Percentiles rank a stretch among this genome's conserved stretches.
Conservation (phyloP, 2,888 invertebrate species). For the Ischnura elegans region DNA sequence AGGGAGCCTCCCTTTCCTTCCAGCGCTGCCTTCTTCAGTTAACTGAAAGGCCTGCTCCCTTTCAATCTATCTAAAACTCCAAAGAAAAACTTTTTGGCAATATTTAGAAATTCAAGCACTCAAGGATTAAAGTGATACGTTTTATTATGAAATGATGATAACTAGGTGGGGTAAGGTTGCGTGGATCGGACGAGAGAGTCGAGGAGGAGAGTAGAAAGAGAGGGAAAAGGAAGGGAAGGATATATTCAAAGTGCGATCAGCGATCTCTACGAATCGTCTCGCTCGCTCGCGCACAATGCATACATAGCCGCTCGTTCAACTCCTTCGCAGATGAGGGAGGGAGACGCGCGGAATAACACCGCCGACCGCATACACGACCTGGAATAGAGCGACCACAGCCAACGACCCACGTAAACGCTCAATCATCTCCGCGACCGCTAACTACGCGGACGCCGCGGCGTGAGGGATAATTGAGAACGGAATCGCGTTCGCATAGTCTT, state of each 20-base stretch:
- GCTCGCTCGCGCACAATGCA: background rate
- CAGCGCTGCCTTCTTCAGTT: too few species aligned
- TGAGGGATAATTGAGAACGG: background rate
- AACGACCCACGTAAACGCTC: background rate
- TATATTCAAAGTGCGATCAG: conserved; percentile 55
- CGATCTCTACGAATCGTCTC: background rate
- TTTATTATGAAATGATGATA: conserved; percentile 67
- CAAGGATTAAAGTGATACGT: too few species aligned
- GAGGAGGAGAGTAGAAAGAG: too few species aligned
- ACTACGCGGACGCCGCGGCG: background rate
- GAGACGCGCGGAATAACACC: conserved; percentile 1
- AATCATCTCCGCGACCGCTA: background rate
- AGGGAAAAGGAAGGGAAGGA: conserved; percentile 45
- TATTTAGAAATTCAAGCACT: too few species aligned
- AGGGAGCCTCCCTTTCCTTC: too few species aligned
- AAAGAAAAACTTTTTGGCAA: too few species aligned
- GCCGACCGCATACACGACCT: background rate
- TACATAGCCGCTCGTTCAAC: too few species aligned
- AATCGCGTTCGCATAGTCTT: background rate
- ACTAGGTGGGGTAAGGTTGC: conserved; percentile 55
- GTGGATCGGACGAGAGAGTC: background rate
- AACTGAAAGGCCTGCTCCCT: too few species aligned
- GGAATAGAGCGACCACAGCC: background rate
- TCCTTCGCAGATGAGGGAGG: background rate
- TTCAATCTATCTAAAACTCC: too few species aligned